Base-by-base conservation (phyloP, 2,797 vertebrate species). In the Manis pentadactyla region DNA sequence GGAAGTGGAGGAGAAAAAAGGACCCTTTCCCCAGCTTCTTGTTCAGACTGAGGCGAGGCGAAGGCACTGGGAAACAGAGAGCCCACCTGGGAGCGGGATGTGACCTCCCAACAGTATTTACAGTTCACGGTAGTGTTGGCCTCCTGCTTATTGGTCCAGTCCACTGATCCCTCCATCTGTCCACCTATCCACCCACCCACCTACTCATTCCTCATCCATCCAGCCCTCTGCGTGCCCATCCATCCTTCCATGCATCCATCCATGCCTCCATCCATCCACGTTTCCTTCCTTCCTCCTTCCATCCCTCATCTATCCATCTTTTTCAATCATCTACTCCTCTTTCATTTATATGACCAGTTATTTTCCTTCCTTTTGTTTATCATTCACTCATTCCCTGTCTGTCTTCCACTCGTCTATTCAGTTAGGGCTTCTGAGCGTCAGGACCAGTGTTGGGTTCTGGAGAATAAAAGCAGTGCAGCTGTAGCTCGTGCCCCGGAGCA, bases 351-450 rank as follows among this genome's bases (percentile, higher is more conserved):
- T 51, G 27, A 51, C 0, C 15, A 79, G 17, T 53, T n/a, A n/a
- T 90, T 17, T 83, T 93, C 34, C 49, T 71, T 93, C 46, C 21
- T 37, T 17, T 51, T n/a, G 29, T 68, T 49, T 87, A 31, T n/a
- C 31, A 78, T 88, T 93, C 66, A 63, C n/a, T 68, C 11, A 25
- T 34, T 7, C n/a, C 12, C 59, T 77, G 2, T 39, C 19, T 31
- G 55, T 18, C 59, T 71, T 66, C 5, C 37, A 37, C 23, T 82
- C 25, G 57, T 23, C 55, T 10, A 37, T 57, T 53, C 39, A 42
- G 39, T 39, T 75, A 86, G 68, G 55, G 61, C 77, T 95, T 87
- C 74, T 89, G 91, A 63, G 42, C 63, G 46, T 88, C 9, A 89
- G 37, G 19, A 79, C 25, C 21, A 79, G 17, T 55, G 13, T 5